Evolutionary conservation across 1,140 invertebrate species (phyloP), one percentile per base, ranked within the genome.

Genomic region (Homalodisca vitripennis): DNA sequence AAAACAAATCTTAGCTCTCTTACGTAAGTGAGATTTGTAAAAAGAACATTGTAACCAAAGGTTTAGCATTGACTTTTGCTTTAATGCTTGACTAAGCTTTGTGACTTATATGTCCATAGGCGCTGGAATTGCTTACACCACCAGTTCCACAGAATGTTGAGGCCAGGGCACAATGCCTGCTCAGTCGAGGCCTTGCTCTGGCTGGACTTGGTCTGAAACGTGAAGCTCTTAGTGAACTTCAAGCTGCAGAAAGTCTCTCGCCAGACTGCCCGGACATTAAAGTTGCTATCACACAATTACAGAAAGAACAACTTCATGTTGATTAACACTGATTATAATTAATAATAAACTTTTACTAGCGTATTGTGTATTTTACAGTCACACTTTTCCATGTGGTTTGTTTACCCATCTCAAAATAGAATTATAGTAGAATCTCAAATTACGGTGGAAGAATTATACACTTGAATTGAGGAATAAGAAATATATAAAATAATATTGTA

Each of bases 61-160:
- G 34, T 41, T 41, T 41, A 41, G 34, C 17, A 17, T 6, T 41
- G 6, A 41, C 6, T 10, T 41, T 17, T 41, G 17, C 34, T 10
- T 41, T 41, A 41, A 6, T 41, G 6, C 34, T 41, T 17, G 17
- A 41, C 34, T 41, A 6, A 10, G 34, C 34, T 41, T 41, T 6
- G 17, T 6, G 17, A 6, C 6, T 10, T 41, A n/a, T 12, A 26
- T 34, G 27, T 62, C 32, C 51, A 20, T 30, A 72, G 71, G 71
- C 71, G 24, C 53, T 72, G n/a, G 71, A 72, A 24, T 34, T 72
- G 30, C 51, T 72, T 63, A 62, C 64, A 6, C 71, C 71, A 0
- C 31, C 27, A 17, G 68, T 70, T 0, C 47, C 66, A 2, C 17
- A 27, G 1, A 72, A 72, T 60, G 62, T 34, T 17, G n/a, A 0